These are phyloP conservation scores for Zaprionus camerounensis DNA, from an alignment of 1,140 invertebrate genomes.

Conservation along the genomic window DNA sequence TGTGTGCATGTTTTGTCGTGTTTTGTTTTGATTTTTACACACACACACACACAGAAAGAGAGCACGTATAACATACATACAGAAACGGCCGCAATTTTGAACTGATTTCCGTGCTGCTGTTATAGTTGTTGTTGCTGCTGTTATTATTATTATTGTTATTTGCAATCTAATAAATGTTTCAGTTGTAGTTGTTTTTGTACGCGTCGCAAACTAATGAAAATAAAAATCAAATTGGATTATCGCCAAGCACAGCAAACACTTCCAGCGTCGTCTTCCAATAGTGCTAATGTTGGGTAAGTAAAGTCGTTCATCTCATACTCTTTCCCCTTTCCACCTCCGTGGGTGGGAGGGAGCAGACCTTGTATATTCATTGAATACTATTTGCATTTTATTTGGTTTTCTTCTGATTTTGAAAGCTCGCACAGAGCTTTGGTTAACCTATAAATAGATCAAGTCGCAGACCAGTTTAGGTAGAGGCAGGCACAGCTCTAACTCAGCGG, in stretches of 20 bases:
- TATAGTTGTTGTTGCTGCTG: constrained; percentile 20
- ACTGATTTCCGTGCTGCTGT: constrained; percentile 52
- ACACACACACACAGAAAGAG: constrained; percentile 16
- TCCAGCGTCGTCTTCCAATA: constrained; percentile 19
- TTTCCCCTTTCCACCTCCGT: not conserved
- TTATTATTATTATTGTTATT: constrained; percentile 24
- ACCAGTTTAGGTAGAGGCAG: constrained; percentile 41
- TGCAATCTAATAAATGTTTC: constrained; percentile 57
- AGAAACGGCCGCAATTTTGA: constrained; percentile 42
- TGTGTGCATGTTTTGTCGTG: constrained; percentile 36
- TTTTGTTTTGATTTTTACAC: constrained; percentile 59
- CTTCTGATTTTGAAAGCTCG: constrained; percentile 29
- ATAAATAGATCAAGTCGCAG: constrained; percentile 49
- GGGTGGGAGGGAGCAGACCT: constrained; percentile 3
- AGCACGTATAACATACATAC: constrained; percentile 1
- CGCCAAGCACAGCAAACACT: constrained; percentile 19
- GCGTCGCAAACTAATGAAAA: constrained; percentile 34
- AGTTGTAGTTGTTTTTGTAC: constrained; percentile 49
- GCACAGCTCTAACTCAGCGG: constrained; percentile 21
- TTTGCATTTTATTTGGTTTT: constrained; percentile 2
- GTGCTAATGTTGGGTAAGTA: constrained; percentile 45
- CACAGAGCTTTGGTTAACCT: constrained; percentile 39
- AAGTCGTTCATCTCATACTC: constrained; percentile 2
- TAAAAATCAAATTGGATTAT: constrained; percentile 56
- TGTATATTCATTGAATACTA: constrained; percentile 18